Conservation (phyloP, 2,888 invertebrate genomes). For the Sphaerophoria rueppellii region DNA sequence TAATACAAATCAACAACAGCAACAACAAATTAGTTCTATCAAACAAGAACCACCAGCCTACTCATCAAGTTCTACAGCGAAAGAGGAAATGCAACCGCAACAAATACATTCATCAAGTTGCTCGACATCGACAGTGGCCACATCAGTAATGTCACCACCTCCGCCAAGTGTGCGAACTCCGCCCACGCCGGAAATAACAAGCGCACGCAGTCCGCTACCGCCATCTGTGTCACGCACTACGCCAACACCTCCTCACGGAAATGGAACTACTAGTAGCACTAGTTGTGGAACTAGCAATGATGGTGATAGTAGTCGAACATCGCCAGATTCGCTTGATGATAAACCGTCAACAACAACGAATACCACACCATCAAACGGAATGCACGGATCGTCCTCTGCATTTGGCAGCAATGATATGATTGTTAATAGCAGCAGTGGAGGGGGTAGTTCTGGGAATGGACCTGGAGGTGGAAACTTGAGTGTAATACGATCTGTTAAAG, state of each 20-base stretch:
- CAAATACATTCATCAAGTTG: slow-evolving; percentile 80
- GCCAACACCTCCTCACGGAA: slow-evolving; percentile 80
- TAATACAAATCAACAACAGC: slow-evolving; percentile 58
- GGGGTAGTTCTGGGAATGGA: slow-evolving; percentile 57
- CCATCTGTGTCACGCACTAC: slow-evolving; percentile 76
- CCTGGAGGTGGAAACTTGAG: slow-evolving; percentile 76
- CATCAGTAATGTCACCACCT: slow-evolving; percentile 80
- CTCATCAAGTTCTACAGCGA: slow-evolving; percentile 57
- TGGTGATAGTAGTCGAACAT: slow-evolving; percentile 80
- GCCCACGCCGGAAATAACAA: slow-evolving; percentile 74
- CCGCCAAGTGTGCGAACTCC: slow-evolving; percentile 75
- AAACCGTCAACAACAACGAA: slow-evolving; percentile 80
- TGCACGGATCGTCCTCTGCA: slow-evolving; percentile 69
- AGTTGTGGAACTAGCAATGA: slow-evolving; percentile 78
- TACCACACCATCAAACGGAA: slow-evolving; percentile 77
- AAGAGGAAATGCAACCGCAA: slow-evolving; percentile 75
- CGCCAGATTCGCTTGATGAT: slow-evolving; percentile 81
- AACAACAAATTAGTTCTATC: slow-evolving; percentile 66
- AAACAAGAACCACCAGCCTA: slow-evolving; percentile 71
- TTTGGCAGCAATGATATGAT: slow-evolving; percentile 53
- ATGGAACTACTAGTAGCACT: slow-evolving; percentile 78
- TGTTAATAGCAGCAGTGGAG: slow-evolving; percentile 61
- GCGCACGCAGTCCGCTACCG: slow-evolving; percentile 69
- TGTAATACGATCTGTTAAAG: slow-evolving; percentile 82
- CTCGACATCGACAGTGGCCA: slow-evolving; percentile 76